These are phyloP conservation scores for Theropithecus gelada DNA, from an alignment of 2,113 vertebrate genomes.

Conservation along the genomic window DNA sequence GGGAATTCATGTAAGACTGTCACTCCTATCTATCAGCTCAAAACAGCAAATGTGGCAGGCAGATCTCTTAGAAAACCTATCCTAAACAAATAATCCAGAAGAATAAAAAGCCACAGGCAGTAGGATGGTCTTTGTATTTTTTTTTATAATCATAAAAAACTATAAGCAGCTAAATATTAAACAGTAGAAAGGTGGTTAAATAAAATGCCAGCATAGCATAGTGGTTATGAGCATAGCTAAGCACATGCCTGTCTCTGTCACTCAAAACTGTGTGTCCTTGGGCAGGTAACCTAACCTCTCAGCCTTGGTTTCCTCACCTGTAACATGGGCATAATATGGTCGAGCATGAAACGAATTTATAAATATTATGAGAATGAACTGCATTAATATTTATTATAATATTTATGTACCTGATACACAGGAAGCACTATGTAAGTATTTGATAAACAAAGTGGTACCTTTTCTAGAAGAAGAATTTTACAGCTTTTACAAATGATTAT, in stretches of 20 bases:
- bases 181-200: not conserved
- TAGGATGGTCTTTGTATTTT: not conserved
- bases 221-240: not conserved
- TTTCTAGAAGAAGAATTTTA: not conserved
- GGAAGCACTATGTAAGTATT: not conserved
- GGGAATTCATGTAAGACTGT: not conserved
- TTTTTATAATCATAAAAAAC: not conserved
- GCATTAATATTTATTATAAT: not conserved
- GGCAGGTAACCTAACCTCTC: not conserved
- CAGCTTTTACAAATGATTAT: slow-evolving; percentile 13
- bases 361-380: not conserved
- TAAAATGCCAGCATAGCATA: not conserved
- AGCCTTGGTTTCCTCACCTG: not conserved
- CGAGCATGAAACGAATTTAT: not conserved
- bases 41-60: not conserved
- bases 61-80: not conserved
- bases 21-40: not conserved
- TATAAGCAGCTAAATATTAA: not conserved
- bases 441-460: not conserved
- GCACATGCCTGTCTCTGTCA: not conserved
- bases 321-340: not conserved
- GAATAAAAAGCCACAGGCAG: not conserved
- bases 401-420: not conserved
- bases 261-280: not conserved
- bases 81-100: not conserved